These are phyloP conservation scores for Melieria omissa DNA, from an alignment of 2,888 invertebrate species.

Conservation along the genomic window DNA sequence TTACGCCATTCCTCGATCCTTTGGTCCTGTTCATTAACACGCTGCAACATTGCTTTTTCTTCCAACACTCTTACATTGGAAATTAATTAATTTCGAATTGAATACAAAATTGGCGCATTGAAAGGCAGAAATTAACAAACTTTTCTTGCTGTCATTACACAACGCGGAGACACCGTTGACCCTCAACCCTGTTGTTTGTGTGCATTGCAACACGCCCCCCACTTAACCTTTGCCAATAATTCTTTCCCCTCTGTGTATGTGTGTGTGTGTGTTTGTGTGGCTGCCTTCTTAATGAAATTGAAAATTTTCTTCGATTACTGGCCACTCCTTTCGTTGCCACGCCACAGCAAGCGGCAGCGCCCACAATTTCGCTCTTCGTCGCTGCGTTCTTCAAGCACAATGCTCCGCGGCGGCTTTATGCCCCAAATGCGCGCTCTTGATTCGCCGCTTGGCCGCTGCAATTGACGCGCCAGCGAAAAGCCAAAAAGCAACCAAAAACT, in stretches of 20 bases:
- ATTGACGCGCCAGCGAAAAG: not conserved
- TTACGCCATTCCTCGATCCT: too few species aligned
- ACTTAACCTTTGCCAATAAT: slow-evolving; percentile 26
- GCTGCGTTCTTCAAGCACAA: not conserved
- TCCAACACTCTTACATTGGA: slow-evolving; percentile 25
- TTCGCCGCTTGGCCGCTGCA: slow-evolving; percentile 21
- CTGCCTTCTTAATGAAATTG: slow-evolving; percentile 27
- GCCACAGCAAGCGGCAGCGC: too few species aligned
- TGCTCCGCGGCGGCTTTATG: slow-evolving; percentile 10
- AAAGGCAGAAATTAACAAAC: slow-evolving; percentile 24
- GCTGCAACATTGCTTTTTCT: not conserved
- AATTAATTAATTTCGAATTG: slow-evolving; percentile 36
- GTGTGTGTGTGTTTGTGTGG: not conserved
- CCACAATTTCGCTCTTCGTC: too few species aligned
- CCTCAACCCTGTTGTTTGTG: not conserved
- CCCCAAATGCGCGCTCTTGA: slow-evolving; percentile 19
- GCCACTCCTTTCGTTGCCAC: not conserved
- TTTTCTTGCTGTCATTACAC: slow-evolving; percentile 20
- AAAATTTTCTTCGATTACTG: slow-evolving; percentile 29
- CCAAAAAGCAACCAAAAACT: slow-evolving; percentile 4
- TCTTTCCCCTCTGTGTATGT: not conserved
- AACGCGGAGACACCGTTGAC: too few species aligned
- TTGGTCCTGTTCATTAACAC: too few species aligned
- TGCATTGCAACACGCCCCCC: slow-evolving; percentile 20
- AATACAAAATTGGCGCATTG: slow-evolving; percentile 30